Conservation (phyloP, 2,888 invertebrate species). For the Ommatoiulus sabulosus region DNA sequence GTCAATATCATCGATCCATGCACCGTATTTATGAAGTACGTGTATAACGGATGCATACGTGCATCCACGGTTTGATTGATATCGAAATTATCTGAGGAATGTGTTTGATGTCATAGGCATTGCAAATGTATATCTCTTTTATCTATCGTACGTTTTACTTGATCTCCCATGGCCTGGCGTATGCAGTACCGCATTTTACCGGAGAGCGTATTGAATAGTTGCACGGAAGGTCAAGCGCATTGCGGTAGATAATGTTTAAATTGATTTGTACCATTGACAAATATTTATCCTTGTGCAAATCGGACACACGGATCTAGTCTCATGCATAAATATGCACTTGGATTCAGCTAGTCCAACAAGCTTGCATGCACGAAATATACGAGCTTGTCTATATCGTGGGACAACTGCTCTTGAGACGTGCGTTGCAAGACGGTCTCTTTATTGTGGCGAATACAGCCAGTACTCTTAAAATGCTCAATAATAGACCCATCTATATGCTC, state of each 20-base stretch:
- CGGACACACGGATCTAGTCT: neutral
- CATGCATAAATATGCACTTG: neutral
- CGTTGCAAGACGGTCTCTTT: neutral
- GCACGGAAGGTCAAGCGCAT: too few relatives aligned
- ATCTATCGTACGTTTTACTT: too few relatives aligned
- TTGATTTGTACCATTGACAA: neutral
- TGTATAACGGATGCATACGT: too few relatives aligned
- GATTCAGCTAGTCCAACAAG: neutral
- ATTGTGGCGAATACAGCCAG: neutral
- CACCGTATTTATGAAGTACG: too few relatives aligned
- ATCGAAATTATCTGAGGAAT: too few relatives aligned
- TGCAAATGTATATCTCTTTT: too few relatives aligned
- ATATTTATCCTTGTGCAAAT: neutral
- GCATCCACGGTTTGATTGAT: too few relatives aligned
- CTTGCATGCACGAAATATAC: neutral
- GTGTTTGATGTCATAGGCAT: too few relatives aligned
- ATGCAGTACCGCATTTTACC: too few relatives aligned
- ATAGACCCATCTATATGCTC: neutral
- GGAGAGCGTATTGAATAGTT: too few relatives aligned
- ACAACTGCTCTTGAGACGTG: neutral
- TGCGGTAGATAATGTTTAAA: neutral
- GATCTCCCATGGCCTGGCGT: too few relatives aligned
- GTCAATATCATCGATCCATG: too few relatives aligned
- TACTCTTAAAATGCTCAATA: constrained; percentile 14
- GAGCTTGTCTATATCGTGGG: neutral